These are phyloP conservation scores for Actinia tenebrosa DNA, from an alignment of 64 coral and sea anemone genomes.

Conservation along the genomic window DNA sequence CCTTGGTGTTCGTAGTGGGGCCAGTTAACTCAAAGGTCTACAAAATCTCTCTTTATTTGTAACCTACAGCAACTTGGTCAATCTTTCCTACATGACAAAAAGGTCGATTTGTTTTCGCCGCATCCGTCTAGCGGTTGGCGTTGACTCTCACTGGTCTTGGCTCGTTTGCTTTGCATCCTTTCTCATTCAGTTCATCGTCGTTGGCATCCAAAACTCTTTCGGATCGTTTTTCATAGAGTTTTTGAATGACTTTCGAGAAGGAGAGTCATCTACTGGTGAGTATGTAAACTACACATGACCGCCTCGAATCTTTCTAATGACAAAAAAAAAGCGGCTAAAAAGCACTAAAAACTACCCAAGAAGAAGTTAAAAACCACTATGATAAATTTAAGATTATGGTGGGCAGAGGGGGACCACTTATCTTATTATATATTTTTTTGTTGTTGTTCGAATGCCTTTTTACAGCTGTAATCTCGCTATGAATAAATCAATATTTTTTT, in stretches of 20 bases:
- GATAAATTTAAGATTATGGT: too few relatives aligned
- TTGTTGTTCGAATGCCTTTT: too few relatives aligned
- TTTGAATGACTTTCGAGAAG: slow-evolving; percentile 63
- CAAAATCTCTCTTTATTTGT: background rate
- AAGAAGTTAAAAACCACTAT: too few relatives aligned
- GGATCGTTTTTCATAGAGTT: slow-evolving; percentile 83
- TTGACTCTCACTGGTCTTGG: slow-evolving; percentile 80
- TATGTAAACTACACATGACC: background rate
- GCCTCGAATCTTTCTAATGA: background rate
- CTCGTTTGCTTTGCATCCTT: slow-evolving; percentile 75
- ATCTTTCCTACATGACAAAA: background rate
- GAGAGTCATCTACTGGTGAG: slow-evolving; percentile 86
- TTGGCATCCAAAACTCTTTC: slow-evolving; percentile 83
- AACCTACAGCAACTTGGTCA: background rate
- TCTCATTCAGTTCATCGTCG: slow-evolving; percentile 63
- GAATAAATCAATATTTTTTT: too few relatives aligned
- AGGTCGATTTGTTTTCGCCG: background rate
- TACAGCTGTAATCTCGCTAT: too few relatives aligned
- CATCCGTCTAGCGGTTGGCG: slow-evolving; percentile 8
- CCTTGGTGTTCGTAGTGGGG: background rate
- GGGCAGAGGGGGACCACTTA: too few relatives aligned
- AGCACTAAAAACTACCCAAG: too few relatives aligned
- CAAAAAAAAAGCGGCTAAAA: too few relatives aligned
- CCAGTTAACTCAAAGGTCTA: background rate
- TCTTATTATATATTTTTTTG: too few relatives aligned